Conservation (phyloP, 2,113 vertebrate genomes). For the Strigops habroptila region DNA sequence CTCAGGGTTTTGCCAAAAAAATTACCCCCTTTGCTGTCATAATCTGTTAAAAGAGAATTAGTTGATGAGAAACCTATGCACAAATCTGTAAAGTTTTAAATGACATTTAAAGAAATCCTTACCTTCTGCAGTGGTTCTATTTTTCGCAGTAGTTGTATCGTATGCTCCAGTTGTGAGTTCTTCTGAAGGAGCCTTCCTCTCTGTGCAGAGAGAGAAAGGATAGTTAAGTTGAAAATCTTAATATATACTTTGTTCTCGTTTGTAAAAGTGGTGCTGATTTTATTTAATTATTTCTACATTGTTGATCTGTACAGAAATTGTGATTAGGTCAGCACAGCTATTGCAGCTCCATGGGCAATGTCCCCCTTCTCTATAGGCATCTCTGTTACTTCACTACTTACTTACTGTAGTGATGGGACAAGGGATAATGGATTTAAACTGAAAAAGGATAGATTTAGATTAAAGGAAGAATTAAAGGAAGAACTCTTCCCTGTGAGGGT, state of each 20-base stretch:
- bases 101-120: not conserved
- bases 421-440: not conserved
- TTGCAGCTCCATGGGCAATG: not conserved
- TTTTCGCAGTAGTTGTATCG: not conserved
- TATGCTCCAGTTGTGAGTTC: not conserved
- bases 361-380: not conserved
- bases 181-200: constrained; percentile 18
- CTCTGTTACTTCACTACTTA: not conserved
- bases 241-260: not conserved
- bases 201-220: not conserved
- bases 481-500: not conserved
- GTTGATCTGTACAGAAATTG: not conserved
- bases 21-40: constrained; percentile 3
- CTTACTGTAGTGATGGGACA: not conserved
- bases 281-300: not conserved
- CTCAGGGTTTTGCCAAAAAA: constrained; percentile 67
- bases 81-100: not conserved
- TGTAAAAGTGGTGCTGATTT: not conserved
- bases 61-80: not conserved
- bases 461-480: not conserved
- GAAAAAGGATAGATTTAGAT: not conserved
- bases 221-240: not conserved
- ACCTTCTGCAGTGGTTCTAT: not conserved
- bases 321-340: not conserved
- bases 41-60: constrained; percentile 42